These are phyloP conservation scores for Tachina lurida DNA, from an alignment of 2,888 invertebrate genomes.

Conservation along the genomic window DNA sequence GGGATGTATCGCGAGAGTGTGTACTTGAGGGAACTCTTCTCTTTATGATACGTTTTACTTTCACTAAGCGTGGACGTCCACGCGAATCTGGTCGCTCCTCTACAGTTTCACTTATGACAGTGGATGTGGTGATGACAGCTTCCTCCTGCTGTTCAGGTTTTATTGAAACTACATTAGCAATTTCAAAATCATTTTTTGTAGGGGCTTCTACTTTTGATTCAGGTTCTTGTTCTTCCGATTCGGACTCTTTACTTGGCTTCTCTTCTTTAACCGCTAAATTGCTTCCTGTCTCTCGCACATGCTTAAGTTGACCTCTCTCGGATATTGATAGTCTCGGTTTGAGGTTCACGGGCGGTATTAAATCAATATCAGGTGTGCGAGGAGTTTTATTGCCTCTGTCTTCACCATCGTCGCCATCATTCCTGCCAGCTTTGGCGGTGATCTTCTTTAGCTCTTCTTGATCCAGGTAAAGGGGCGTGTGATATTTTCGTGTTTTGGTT, in stretches of 20 bases:
- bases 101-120: slow-evolving; percentile 77
- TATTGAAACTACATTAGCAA: slow-evolving; percentile 59
- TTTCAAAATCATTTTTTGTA: slow-evolving; percentile 7
- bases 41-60: slow-evolving; percentile 80
- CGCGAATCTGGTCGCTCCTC: slow-evolving; percentile 80
- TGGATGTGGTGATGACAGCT: slow-evolving; percentile 70
- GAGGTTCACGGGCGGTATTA: slow-evolving; percentile 75
- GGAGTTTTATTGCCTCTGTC: slow-evolving; percentile 74
- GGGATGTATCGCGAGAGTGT: slow-evolving; percentile 80
- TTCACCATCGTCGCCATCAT: slow-evolving; percentile 74
- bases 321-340: slow-evolving; percentile 81
- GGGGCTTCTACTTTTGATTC: slow-evolving; percentile 60
- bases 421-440: slow-evolving; percentile 81
- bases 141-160: slow-evolving; percentile 24
- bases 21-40: slow-evolving; percentile 80
- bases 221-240: slow-evolving; percentile 69
- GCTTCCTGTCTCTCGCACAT: slow-evolving; percentile 78
- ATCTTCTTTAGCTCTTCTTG: slow-evolving; percentile 86
- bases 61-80: slow-evolving; percentile 80
- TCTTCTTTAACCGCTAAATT: slow-evolving; percentile 74
- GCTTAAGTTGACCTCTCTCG: slow-evolving; percentile 79
- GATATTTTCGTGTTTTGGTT: slow-evolving; percentile 83
- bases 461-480: slow-evolving; percentile 85
- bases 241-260: slow-evolving; percentile 47
- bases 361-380: slow-evolving; percentile 72